phyloP scores from a whole-genome alignment of 2,113 vertebrate genomes.

The Catagonus wagneri region DNA sequence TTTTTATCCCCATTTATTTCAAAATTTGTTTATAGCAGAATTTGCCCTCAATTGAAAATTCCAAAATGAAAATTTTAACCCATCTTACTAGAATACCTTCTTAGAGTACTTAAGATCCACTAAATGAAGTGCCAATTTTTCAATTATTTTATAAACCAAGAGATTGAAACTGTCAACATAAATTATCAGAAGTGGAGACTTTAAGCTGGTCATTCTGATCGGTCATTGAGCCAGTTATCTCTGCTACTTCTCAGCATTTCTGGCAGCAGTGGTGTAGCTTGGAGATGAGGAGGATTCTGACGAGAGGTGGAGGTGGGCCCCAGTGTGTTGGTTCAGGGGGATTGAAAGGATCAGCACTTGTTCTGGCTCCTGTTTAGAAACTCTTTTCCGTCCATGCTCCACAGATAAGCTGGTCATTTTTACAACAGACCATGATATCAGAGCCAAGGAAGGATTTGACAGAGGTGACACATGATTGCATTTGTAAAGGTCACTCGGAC shows the following conservation, averaged over 20 bases:
- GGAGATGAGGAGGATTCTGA: background rate
- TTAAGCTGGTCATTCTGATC: background rate
- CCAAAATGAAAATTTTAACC: background rate
- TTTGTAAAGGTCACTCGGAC: background rate
- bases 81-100: background rate
- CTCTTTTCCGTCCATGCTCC: background rate
- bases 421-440: background rate
- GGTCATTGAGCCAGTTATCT: background rate
- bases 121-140: background rate
- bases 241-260: background rate
- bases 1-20: slow-evolving; percentile 9
- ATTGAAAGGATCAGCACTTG: background rate
- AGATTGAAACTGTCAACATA: background rate
- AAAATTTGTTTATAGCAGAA: background rate
- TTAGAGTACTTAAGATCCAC: background rate
- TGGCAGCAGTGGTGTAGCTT: background rate
- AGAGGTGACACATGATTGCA: background rate
- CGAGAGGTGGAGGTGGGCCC: background rate
- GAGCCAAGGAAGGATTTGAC: background rate
- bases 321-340: background rate
- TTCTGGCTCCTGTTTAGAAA: background rate
- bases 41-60: slow-evolving; percentile 42
- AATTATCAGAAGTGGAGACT: background rate
- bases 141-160: background rate
- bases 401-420: background rate